Percentiles rank a stretch among this genome's conserved stretches.
phyloP scores from a whole-genome alignment of 2,113 vertebrate genomes.

The Varanus komodoensis region DNA sequence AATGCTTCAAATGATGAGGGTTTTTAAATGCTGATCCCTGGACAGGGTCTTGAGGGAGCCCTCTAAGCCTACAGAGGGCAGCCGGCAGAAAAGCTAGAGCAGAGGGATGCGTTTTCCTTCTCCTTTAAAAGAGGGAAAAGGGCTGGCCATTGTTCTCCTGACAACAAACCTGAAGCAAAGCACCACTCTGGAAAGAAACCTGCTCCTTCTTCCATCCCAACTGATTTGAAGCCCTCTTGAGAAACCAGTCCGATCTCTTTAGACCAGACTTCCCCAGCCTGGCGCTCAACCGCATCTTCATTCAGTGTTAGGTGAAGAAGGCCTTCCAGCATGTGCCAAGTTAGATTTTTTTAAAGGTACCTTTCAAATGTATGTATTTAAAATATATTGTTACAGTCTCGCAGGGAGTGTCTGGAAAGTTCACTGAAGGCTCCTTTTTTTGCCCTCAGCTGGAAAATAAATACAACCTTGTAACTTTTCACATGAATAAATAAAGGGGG shows the following conservation, averaged over 20 bases:
- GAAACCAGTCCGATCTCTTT: not conserved
- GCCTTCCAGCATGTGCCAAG: not conserved
- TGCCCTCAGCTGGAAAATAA: conserved; percentile 14
- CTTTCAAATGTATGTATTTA: conserved; percentile 13
- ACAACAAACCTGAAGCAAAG: not conserved
- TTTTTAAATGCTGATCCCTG: not conserved
- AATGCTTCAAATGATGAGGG: not conserved
- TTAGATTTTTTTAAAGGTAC: not conserved
- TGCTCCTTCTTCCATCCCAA: not conserved
- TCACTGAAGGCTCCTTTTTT: conserved; percentile 8
- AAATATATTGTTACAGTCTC: conserved; percentile 33
- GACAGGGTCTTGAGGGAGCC: not conserved
- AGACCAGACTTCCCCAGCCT: not conserved
- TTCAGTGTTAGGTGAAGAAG: not conserved
- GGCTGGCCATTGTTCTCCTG: not conserved
- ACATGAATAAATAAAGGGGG: conserved; percentile 41
- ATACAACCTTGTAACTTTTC: conserved; percentile 29
- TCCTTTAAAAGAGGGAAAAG: not conserved
- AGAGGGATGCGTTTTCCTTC: not conserved
- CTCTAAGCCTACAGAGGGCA: not conserved
- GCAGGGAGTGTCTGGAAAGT: conserved; percentile 22
- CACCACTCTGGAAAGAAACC: not conserved
- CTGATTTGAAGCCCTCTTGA: not conserved
- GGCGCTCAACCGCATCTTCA: not conserved
- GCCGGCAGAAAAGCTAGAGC: not conserved